Base-by-base conservation (phyloP, 2,888 invertebrate species). In the Alentia gelatinosa region DNA sequence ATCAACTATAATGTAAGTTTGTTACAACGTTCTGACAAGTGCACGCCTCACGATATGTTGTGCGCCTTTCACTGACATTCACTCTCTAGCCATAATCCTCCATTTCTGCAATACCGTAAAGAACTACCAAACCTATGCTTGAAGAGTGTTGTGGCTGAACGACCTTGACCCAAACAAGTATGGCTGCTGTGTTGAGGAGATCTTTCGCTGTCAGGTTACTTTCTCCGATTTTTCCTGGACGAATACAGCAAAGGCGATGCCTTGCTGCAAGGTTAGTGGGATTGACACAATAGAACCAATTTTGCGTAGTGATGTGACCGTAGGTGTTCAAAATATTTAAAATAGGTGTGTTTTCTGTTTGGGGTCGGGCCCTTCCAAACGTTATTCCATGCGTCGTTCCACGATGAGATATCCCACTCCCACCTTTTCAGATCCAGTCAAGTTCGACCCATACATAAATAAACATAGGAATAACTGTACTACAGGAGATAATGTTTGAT, bases 111-210 rank as follows among this genome's bases (percentile, higher is more conserved):
- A n/a, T n/a, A n/a, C n/a, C n/a, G n/a, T n/a, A n/a, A n/a, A n/a
- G n/a, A n/a, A n/a, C n/a, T n/a, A n/a, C n/a, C n/a, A n/a, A n/a
- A n/a, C n/a, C n/a, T n/a, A n/a, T n/a, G 63, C 15, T 63, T n/a
- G 63, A n/a, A 63, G 15, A 63, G 63, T 63, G 63, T 15, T 5
- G n/a, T 63, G 9, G 9, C 63, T n/a, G n/a, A 23, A 79, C 89
- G 79, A 90, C 90, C 90, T 90, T 75, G 42, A 74, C 90, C 75
- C 89, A 33, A 79, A 47, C 74, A 79, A 90, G 47, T 47, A 90
- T 90, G 90, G 90, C 90, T 33, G 74, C 79, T n/a, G 39, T 79
- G 47, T 26, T 90, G 26, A 39, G 75, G 37, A 75, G 47, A 79
- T 33, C 79, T 35, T 74, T 90, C 30, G 37, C 26, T 79, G n/a